Percentiles rank a stretch among this genome's conserved stretches.
Evolutionary conservation across 2,797 vertebrate species (phyloP).

Genomic region (Xyrichtys novacula): DNA sequence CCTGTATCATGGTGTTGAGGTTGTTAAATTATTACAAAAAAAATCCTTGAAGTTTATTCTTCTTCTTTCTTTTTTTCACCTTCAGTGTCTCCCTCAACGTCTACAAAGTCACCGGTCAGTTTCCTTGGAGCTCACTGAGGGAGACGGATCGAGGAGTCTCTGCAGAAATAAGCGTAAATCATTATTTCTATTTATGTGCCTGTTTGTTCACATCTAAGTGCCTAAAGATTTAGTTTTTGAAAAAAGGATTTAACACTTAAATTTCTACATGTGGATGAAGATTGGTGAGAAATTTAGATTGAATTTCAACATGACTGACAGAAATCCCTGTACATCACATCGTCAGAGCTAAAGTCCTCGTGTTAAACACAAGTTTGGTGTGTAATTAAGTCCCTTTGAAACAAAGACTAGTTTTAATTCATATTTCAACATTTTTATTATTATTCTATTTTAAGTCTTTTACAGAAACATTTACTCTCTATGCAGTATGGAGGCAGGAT

Average conservation of each 20-base stretch:
- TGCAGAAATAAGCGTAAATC: conserved; percentile 90
- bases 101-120: conserved; percentile 99
- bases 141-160: conserved; percentile 96
- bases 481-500: conserved; percentile 4
- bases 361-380: too few relatives aligned
- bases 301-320: too few relatives aligned
- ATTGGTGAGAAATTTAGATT: too few relatives aligned
- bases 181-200: neutral
- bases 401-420: too few relatives aligned
- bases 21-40: too few relatives aligned
- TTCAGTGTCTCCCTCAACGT: conserved; percentile 90
- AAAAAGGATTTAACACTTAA: neutral
- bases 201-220: neutral
- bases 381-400: too few relatives aligned
- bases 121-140: conserved; percentile 97
- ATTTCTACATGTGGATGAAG: too few relatives aligned
- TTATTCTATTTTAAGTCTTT: too few relatives aligned
- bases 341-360: too few relatives aligned
- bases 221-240: neutral
- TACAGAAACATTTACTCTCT: neutral
- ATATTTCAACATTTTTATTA: too few relatives aligned
- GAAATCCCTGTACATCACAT: too few relatives aligned
- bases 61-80: conserved; percentile 28
- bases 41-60: neutral
- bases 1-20: too few relatives aligned